These are phyloP conservation scores for Drosophila dives DNA, from an alignment of 2,888 invertebrate species.

Conservation along the genomic window DNA sequence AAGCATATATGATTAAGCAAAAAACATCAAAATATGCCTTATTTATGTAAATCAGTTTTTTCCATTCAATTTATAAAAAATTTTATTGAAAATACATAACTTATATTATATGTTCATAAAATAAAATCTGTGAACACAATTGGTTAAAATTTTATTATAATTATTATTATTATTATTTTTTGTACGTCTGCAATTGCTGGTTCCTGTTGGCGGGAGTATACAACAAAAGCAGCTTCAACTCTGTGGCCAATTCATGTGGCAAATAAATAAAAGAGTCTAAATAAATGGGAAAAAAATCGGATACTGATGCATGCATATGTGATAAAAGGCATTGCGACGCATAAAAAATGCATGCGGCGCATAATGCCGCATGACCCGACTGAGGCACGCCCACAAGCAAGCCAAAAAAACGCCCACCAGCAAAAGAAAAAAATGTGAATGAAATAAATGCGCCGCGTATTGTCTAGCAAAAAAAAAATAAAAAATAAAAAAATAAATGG, in stretches of 20 bases:
- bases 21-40: too few relatives aligned
- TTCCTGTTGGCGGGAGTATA: conserved; percentile 18
- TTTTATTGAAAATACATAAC: neutral
- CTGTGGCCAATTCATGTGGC: conserved; percentile 66
- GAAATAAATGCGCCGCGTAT: conserved; percentile 60
- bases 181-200: conserved; percentile 1
- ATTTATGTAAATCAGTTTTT: neutral
- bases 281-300: conserved; percentile 36
- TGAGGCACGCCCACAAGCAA: conserved; percentile 47
- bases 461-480: conserved; percentile 41
- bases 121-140: neutral
- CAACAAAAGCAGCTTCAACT: conserved; percentile 41
- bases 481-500: conserved; percentile 47
- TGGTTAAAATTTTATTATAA: neutral
- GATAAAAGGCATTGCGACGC: conserved; percentile 71
- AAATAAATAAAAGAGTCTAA: conserved; percentile 41
- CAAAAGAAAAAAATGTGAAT: conserved; percentile 37
- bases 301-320: conserved; percentile 71
- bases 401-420: conserved; percentile 10
- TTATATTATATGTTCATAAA: neutral
- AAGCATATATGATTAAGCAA: neutral
- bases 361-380: conserved; percentile 74
- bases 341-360: conserved; percentile 72
- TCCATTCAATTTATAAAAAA: neutral
- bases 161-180: neutral